These are phyloP conservation scores for Chorisops tibialis DNA, from an alignment of 2,888 invertebrate genomes.

Conservation along the genomic window DNA sequence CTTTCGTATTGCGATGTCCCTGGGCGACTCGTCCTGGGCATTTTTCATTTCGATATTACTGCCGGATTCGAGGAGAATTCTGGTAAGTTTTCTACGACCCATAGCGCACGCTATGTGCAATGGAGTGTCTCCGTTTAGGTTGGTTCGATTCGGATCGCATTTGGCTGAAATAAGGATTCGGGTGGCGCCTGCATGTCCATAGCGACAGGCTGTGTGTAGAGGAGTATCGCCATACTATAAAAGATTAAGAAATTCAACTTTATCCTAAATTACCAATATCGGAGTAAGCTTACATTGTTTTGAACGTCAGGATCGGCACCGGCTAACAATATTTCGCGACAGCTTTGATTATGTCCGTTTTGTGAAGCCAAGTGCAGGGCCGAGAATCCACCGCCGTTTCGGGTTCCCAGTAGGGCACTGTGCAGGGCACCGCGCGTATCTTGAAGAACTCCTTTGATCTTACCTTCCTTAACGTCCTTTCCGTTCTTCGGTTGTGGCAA, in stretches of 20 bases:
- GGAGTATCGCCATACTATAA: slow-evolving; percentile 93
- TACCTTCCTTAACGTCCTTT: slow-evolving; percentile 39
- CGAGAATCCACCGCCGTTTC: slow-evolving; percentile 85
- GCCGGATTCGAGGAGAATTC: slow-evolving; percentile 84
- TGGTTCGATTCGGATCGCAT: slow-evolving; percentile 81
- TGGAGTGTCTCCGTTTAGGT: slow-evolving; percentile 94
- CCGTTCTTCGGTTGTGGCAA: slow-evolving; percentile 37
- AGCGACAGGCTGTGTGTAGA: slow-evolving; percentile 89
- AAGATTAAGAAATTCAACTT: slow-evolving; percentile 42
- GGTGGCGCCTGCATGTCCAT: slow-evolving; percentile 94
- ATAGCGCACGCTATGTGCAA: slow-evolving; percentile 92
- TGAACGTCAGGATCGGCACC: slow-evolving; percentile 84
- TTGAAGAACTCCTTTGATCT: slow-evolving; percentile 40
- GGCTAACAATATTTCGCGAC: slow-evolving; percentile 80
- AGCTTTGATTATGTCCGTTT: slow-evolving; percentile 95
- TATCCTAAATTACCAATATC: no score
- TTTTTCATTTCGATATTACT: slow-evolving; percentile 64
- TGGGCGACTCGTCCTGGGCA: slow-evolving; percentile 72
- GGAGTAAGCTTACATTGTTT: slow-evolving; percentile 67
- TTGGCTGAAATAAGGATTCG: slow-evolving; percentile 89
- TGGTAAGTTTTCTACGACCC: slow-evolving; percentile 85
- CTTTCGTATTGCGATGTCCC: slow-evolving; percentile 86
- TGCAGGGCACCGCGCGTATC: slow-evolving; percentile 55
- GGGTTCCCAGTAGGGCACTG: slow-evolving; percentile 61
- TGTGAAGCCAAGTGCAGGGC: slow-evolving; percentile 94